Conservation (phyloP, 2,888 invertebrate genomes). For the Perizoma flavofasciatum region DNA sequence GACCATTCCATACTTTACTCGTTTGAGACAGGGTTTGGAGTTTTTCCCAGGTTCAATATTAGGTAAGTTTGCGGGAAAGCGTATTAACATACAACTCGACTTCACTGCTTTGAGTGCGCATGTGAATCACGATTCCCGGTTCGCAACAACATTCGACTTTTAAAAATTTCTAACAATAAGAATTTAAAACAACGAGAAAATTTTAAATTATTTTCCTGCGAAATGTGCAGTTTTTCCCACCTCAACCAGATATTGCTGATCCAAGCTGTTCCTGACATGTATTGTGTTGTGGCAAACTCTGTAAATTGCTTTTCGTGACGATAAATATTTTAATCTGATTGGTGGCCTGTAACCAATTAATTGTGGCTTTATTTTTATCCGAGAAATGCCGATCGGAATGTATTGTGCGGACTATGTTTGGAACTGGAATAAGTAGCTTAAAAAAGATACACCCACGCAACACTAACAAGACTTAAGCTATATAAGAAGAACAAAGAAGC, state of each 20-base stretch:
- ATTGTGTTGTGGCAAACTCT: constrained; percentile 76
- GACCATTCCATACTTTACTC: constrained; percentile 52
- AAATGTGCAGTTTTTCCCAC: constrained; percentile 63
- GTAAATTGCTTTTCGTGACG: constrained; percentile 80
- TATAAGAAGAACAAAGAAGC: no score
- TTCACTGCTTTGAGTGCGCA: constrained; percentile 18
- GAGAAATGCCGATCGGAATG: constrained; percentile 42
- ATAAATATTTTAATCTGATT: constrained; percentile 82
- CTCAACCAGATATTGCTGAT: constrained; percentile 71
- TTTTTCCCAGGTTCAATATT: constrained; percentile 49
- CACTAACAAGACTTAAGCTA: no score
- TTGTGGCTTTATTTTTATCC: constrained; percentile 68
- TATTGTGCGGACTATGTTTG: constrained; percentile 11
- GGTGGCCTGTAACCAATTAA: constrained; percentile 79
- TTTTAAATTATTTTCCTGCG: constrained; percentile 54
- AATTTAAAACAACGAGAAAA: constrained; percentile 40
- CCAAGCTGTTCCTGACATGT: constrained; percentile 73
- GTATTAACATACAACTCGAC: constrained; percentile 20
- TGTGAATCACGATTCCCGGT: constrained; percentile 20
- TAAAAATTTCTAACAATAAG: constrained; percentile 24
- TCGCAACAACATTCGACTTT: constrained; percentile 25
- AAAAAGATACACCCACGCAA: no score
- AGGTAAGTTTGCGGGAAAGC: constrained; percentile 31
- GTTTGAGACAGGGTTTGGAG: constrained; percentile 56
- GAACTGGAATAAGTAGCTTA: background rate